phyloP scores from a whole-genome alignment of 2,113 vertebrate species.

The Pachyramphus minor region DNA sequence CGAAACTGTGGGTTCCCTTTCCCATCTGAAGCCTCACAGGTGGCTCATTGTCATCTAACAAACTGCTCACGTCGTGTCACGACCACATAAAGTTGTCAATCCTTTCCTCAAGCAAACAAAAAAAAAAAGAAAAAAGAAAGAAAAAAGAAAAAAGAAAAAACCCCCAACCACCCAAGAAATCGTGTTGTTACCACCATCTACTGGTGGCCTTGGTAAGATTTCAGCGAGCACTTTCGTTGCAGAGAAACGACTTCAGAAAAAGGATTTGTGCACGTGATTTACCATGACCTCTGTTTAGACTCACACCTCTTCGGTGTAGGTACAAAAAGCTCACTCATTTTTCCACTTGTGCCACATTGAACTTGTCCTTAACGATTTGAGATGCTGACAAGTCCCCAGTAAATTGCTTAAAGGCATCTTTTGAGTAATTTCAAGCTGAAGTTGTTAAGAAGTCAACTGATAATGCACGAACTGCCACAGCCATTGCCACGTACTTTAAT shows the following conservation, averaged over 20 bases:
- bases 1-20: neutral
- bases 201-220: neutral
- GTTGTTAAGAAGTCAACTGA: neutral
- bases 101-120: too few relatives aligned
- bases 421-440: neutral
- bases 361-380: neutral
- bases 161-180: neutral
- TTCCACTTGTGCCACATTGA: neutral
- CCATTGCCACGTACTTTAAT: neutral
- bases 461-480: neutral
- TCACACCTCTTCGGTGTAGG: neutral
- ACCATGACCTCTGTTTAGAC: neutral
- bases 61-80: fast-evolving
- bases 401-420: neutral
- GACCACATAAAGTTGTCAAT: neutral
- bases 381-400: neutral
- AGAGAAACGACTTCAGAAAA: neutral
- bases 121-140: neutral
- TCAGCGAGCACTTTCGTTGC: neutral
- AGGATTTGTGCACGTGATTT: neutral
- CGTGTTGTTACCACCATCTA: neutral
- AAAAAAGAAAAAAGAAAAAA: neutral
- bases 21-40: neutral
- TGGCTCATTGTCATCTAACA: neutral
- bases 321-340: neutral